phyloP scores from a whole-genome alignment of 2,888 invertebrate species.

The Agapetus fuscipes region DNA sequence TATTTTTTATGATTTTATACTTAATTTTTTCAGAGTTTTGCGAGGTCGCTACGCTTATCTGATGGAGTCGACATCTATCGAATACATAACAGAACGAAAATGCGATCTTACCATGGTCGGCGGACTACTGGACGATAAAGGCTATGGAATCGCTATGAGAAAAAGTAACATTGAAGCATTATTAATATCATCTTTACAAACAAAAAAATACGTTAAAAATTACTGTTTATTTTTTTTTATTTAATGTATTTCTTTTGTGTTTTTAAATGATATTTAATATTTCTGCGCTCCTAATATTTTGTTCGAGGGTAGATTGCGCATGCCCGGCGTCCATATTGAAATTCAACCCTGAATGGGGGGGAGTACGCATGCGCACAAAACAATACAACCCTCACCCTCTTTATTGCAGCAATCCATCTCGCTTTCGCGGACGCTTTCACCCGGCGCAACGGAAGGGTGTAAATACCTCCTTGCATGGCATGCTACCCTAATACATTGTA shows the following conservation, averaged over 20 bases:
- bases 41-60: neutral
- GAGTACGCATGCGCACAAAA: slow-evolving; percentile 4
- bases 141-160: neutral
- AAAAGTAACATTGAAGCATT: neutral
- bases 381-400: too few species aligned
- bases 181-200: too few species aligned
- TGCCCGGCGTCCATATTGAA: slow-evolving; percentile 6
- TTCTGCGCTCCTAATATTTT: too few species aligned
- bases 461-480: slow-evolving; percentile 2
- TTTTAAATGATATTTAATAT: too few species aligned
- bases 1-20: too few species aligned
- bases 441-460: slow-evolving; percentile 5
- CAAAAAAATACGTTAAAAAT: too few species aligned
- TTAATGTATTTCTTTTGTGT: too few species aligned
- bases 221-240: too few species aligned
- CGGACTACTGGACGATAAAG: neutral
- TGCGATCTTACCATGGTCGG: neutral
- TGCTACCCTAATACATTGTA: slow-evolving; percentile 17
- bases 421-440: too few species aligned
- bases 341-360: neutral
- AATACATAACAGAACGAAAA: neutral
- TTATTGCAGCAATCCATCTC: too few species aligned
- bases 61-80: neutral
- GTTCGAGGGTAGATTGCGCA: too few species aligned
- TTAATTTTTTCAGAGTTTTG: neutral